Percentiles rank a stretch among this genome's conserved stretches.
phyloP scores from a whole-genome alignment of 1,140 invertebrate species.

The Drosophila melanica region DNA sequence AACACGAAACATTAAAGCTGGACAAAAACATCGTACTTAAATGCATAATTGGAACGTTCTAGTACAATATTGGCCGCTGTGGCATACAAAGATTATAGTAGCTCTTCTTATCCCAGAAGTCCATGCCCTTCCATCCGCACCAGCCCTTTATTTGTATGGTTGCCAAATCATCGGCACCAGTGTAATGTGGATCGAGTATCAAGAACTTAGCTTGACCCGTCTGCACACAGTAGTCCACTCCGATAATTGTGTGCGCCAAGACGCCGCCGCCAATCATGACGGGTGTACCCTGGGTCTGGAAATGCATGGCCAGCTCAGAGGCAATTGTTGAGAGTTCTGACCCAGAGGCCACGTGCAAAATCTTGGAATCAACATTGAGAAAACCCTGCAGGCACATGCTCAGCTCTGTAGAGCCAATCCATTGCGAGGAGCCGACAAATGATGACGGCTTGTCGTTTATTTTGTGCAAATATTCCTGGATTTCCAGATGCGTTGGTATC shows the following conservation, averaged over 20 bases:
- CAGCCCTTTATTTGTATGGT: constrained; percentile 92
- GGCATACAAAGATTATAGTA: constrained; percentile 98
- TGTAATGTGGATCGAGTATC: constrained; percentile 99
- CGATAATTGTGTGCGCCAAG: constrained; percentile 98
- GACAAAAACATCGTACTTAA: constrained; percentile 44
- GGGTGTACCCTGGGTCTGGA: constrained; percentile 96
- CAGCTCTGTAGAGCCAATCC: constrained; percentile 99
- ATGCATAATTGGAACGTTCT: constrained; percentile 51
- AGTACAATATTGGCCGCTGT: constrained; percentile 87
- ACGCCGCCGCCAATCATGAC: constrained; percentile 99
- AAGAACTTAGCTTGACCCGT: constrained; percentile 93
- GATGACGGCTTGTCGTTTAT: constrained; percentile 95
- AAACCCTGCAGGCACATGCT: constrained; percentile 95
- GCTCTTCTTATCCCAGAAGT: constrained; percentile 96
- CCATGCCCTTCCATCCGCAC: constrained; percentile 96
- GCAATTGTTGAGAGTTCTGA: constrained; percentile 92
- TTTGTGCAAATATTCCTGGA: constrained; percentile 97
- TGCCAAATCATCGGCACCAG: constrained; percentile 90
- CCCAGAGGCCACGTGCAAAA: constrained; percentile 93
- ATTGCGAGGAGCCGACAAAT: constrained; percentile 96
- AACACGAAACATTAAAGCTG: constrained; percentile 38
- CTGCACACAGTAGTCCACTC: constrained; percentile 93
- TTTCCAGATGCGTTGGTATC: constrained; percentile 94
- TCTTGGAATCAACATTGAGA: constrained; percentile 91
- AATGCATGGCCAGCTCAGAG: constrained; percentile 94